A percentile compares a stretch with the other conserved stretches of the same genome.
Evolutionary conservation across 2,113 vertebrate species (phyloP).

Genomic region (Menura novaehollandiae): DNA sequence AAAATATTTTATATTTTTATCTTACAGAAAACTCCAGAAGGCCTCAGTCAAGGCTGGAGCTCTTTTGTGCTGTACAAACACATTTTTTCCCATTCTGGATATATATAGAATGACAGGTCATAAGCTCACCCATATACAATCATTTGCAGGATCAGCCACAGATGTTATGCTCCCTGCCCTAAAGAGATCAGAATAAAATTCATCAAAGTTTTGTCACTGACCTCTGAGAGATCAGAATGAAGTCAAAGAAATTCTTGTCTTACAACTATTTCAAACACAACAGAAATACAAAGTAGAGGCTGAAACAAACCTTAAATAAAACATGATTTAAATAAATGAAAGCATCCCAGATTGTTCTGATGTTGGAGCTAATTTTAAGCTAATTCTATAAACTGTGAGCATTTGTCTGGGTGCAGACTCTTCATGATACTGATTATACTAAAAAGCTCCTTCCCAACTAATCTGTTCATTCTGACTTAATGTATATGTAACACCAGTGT

Average conservation of each 20-base stretch:
- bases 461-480: background rate
- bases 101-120: background rate
- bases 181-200: background rate
- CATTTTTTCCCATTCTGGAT: background rate
- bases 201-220: background rate
- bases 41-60: background rate
- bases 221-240: background rate
- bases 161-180: background rate
- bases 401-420: background rate
- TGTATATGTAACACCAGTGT: background rate
- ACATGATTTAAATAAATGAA: background rate
- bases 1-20: background rate
- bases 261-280: background rate
- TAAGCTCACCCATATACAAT: background rate
- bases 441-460: background rate
- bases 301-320: conserved; percentile 1
- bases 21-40: background rate
- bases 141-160: background rate
- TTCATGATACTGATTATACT: background rate
- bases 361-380: background rate
- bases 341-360: background rate
- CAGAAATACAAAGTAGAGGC: background rate
- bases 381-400: background rate
- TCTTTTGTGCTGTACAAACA: background rate
- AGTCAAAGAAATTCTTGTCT: background rate